A percentile compares a stretch with the other conserved stretches of the same genome.
Conservation (phyloP, 2,888 invertebrate genomes). For the Polia nebulosa region DNA sequence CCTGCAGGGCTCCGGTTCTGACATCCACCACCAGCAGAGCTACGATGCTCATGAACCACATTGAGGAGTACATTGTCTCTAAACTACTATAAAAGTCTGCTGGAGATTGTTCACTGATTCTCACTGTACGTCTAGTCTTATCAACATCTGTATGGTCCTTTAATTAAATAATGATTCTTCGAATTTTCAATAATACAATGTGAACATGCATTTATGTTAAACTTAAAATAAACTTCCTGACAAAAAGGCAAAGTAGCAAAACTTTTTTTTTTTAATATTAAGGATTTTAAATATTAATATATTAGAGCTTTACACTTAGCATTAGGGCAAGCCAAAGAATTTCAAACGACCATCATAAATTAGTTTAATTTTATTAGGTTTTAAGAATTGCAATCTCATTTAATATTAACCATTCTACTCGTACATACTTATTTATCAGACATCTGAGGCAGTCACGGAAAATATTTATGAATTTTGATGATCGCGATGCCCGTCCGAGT, state of each 20-base stretch:
- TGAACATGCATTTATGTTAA: not conserved
- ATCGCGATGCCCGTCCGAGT: not conserved
- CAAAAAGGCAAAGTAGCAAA: not conserved
- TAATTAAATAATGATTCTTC: not conserved
- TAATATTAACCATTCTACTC: conserved; percentile 17
- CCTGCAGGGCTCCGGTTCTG: conserved; percentile 78
- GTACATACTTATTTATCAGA: conserved; percentile 15
- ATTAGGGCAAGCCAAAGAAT: not conserved
- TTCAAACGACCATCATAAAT: not conserved
- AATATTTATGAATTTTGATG: conserved; percentile 7
- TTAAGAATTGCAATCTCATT: not conserved
- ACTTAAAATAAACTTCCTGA: not conserved
- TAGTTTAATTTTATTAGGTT: not conserved
- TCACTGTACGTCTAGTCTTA: conserved; percentile 12
- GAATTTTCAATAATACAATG: not conserved
- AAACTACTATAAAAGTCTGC: conserved; percentile 14
- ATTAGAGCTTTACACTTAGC: no score
- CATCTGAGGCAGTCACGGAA: not conserved
- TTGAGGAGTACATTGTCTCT: conserved; percentile 74
- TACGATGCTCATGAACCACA: conserved; percentile 80
- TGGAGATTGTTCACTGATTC: conserved; percentile 14
- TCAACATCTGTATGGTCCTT: conserved; percentile 4
- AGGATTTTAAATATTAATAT: no score
- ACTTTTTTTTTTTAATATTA: not conserved
- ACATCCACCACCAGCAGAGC: conserved; percentile 79